Conservation (phyloP, 2,888 invertebrate genomes). For the Unio pictorum region DNA sequence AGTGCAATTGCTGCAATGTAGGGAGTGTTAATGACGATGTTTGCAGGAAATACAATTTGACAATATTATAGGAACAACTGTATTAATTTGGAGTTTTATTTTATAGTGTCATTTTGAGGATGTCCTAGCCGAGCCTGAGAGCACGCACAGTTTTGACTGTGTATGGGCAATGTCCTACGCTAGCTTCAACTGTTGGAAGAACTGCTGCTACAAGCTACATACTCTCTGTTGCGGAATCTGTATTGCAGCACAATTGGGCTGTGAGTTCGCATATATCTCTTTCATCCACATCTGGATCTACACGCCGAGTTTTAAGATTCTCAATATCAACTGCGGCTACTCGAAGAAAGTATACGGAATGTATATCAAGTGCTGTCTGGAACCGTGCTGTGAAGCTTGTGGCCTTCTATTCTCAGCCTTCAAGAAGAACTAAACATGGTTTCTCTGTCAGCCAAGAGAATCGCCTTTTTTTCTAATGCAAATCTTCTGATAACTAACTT, state of each 20-base stretch:
- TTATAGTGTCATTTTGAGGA: constrained; percentile 57
- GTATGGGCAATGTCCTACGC: constrained; percentile 79
- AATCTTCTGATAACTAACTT: too few species aligned
- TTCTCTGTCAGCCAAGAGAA: too few species aligned
- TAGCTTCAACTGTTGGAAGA: constrained; percentile 78
- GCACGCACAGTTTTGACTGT: constrained; percentile 75
- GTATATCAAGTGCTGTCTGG: constrained; percentile 73
- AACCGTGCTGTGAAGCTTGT: constrained; percentile 49
- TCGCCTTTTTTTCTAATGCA: too few species aligned
- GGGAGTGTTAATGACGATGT: too few species aligned
- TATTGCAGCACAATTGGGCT: constrained; percentile 76
- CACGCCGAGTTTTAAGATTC: constrained; percentile 78
- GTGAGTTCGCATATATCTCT: constrained; percentile 74
- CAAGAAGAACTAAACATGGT: constrained; percentile 17
- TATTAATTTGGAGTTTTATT: not conserved
- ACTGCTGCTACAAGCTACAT: constrained; percentile 80
- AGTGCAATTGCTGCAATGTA: too few species aligned
- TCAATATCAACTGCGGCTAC: constrained; percentile 76
- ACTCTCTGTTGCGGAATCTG: constrained; percentile 80
- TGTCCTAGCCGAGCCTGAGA: constrained; percentile 54
- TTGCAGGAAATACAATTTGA: too few species aligned
- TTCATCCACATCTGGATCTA: constrained; percentile 81
- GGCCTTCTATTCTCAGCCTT: constrained; percentile 46
- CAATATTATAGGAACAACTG: too few species aligned
- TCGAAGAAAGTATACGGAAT: constrained; percentile 69